These are phyloP conservation scores for Peromyscus polionotus DNA, from an alignment of 2,113 vertebrate genomes.

Conservation along the genomic window DNA sequence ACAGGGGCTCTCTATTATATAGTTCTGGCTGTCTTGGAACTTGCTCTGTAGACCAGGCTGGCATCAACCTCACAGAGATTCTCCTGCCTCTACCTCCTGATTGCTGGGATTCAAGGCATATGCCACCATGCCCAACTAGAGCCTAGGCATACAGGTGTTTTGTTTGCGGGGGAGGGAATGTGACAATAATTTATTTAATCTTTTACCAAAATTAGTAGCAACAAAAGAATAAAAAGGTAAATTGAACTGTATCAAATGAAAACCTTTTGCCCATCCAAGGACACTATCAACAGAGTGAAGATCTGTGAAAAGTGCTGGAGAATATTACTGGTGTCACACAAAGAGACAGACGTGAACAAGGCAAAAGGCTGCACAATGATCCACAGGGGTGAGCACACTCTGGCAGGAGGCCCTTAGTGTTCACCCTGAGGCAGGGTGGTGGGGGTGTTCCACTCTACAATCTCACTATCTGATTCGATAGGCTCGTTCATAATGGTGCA, in stretches of 20 bases:
- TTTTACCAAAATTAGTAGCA: not conserved
- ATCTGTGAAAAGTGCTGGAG: not conserved
- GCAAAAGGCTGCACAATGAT: not conserved
- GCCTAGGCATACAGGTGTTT: not conserved
- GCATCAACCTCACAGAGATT: not conserved
- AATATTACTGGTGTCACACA: not conserved
- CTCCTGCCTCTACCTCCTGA: not conserved
- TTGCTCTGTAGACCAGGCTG: not conserved
- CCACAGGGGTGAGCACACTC: not conserved
- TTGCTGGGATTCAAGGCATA: not conserved
- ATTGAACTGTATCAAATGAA: not conserved
- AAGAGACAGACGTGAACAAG: not conserved
- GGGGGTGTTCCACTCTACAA: not conserved
- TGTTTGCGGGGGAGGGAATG: not conserved
- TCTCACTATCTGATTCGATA: not conserved
- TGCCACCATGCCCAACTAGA: not conserved
- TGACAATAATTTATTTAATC: not conserved
- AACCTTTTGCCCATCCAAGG: not conserved
- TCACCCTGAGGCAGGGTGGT: not conserved
- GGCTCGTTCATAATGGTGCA: not conserved
- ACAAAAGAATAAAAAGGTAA: not conserved
- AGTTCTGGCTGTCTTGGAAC: not conserved
- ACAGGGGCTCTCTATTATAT: not conserved
- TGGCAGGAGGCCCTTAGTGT: not conserved
- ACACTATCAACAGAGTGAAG: not conserved